phyloP scores from a whole-genome alignment of 2,797 vertebrate genomes.

The Jordanella pulchra region DNA sequence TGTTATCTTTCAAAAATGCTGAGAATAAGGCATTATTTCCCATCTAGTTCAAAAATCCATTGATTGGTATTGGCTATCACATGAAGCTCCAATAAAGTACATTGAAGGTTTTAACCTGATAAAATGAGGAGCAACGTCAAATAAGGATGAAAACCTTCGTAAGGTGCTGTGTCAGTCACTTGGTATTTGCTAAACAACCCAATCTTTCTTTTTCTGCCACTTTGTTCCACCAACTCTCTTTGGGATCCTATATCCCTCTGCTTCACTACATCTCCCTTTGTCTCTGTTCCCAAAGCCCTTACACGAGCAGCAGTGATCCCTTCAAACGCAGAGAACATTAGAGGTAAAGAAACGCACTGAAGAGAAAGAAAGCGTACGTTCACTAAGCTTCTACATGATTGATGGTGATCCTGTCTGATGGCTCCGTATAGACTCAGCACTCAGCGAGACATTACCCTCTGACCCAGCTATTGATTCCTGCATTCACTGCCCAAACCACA shows the following conservation, averaged over 20 bases:
- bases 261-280: conserved; percentile 48
- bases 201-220: conserved; percentile 53
- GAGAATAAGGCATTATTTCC: neutral
- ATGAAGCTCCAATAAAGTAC: conserved; percentile 1
- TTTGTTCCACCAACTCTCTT: conserved; percentile 54
- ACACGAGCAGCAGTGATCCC: conserved; percentile 70
- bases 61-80: neutral
- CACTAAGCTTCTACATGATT: conserved; percentile 72
- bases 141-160: neutral
- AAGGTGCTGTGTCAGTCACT: conserved; percentile 31
- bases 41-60: no score
- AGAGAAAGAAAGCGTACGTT: conserved; percentile 62
- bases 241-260: conserved; percentile 40
- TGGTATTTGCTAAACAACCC: conserved; percentile 37
- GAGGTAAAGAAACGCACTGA: conserved; percentile 49
- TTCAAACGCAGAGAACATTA: conserved; percentile 50
- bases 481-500: conserved; percentile 65
- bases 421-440: conserved; percentile 79
- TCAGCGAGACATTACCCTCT: conserved; percentile 79
- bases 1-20: neutral
- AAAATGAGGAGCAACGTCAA: neutral
- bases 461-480: conserved; percentile 76
- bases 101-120: neutral
- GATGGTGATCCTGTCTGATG: conserved; percentile 76
- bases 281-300: conserved; percentile 63